Evolutionary conservation across 2,888 invertebrate species (phyloP).

Genomic region (Ennomos erosarius): DNA sequence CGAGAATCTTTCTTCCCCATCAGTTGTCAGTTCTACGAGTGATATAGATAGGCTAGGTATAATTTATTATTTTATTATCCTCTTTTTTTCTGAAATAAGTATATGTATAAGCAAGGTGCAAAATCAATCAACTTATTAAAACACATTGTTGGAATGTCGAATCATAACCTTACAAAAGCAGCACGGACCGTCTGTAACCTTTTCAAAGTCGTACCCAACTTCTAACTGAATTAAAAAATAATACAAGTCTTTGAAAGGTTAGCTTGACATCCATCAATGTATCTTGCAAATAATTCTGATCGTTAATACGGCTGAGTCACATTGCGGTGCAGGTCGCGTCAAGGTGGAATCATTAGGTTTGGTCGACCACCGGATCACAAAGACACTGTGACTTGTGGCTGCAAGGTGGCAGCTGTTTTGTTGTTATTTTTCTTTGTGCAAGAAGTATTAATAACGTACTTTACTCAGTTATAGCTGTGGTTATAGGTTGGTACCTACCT

Average conservation of each 20-base stretch:
- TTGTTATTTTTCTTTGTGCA: no score
- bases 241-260: constrained; percentile 39
- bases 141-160: constrained; percentile 11
- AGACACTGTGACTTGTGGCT: constrained; percentile 36
- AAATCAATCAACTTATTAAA: no score
- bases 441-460: no score
- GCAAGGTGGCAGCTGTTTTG: no score
- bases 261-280: constrained; percentile 45
- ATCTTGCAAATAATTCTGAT: constrained; percentile 42
- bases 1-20: no score
- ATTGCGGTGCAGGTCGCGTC: constrained; percentile 43
- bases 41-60: no score
- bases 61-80: no score
- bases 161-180: constrained; percentile 27
- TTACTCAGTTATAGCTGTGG: no score
- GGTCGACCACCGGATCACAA: constrained; percentile 39
- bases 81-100: no score
- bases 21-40: no score
- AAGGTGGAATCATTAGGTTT: constrained; percentile 51
- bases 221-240: constrained; percentile 34
- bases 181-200: constrained; percentile 26
- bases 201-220: constrained; percentile 33
- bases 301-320: constrained; percentile 55
- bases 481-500: no score
- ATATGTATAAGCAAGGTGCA: no score